Conservation (phyloP, 2,113 vertebrate genomes). For the Stegostoma tigrinum region DNA sequence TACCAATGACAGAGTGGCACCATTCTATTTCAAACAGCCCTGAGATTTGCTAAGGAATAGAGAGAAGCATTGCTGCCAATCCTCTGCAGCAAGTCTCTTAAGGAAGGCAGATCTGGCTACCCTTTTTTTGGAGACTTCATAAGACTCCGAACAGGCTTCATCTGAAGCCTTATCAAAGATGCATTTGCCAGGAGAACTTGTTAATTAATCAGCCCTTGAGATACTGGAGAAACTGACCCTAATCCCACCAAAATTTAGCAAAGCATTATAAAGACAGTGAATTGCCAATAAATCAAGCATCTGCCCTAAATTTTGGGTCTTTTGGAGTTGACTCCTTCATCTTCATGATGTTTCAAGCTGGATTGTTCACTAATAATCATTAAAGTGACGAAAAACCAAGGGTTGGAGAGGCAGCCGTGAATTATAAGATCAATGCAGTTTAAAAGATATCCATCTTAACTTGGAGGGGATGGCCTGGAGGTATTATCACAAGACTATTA, state of each 20-base stretch:
- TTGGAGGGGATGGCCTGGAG: too few species aligned
- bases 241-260: not conserved
- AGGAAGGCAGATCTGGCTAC: not conserved
- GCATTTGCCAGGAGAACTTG: not conserved
- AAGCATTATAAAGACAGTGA: not conserved
- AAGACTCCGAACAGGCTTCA: not conserved
- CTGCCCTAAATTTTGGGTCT: not conserved
- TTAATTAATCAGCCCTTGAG: not conserved
- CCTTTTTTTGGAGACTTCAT: not conserved
- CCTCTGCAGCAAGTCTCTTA: not conserved
- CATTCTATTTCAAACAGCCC: too few species aligned
- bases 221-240: not conserved
- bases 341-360: not conserved
- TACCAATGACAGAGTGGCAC: too few species aligned
- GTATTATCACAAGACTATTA: too few species aligned
- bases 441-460: not conserved
- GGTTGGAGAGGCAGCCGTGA: not conserved
- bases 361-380: not conserved
- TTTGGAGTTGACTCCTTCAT: not conserved
- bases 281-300: not conserved
- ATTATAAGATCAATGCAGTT: not conserved
- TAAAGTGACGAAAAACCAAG: not conserved
- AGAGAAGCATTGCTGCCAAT: not conserved
- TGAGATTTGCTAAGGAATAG: too few species aligned
- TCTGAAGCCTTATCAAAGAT: not conserved